Evolutionary conservation across 1,140 invertebrate species (phyloP), one percentile per base, ranked within the genome.

Genomic region (Lepidurus packardi): DNA sequence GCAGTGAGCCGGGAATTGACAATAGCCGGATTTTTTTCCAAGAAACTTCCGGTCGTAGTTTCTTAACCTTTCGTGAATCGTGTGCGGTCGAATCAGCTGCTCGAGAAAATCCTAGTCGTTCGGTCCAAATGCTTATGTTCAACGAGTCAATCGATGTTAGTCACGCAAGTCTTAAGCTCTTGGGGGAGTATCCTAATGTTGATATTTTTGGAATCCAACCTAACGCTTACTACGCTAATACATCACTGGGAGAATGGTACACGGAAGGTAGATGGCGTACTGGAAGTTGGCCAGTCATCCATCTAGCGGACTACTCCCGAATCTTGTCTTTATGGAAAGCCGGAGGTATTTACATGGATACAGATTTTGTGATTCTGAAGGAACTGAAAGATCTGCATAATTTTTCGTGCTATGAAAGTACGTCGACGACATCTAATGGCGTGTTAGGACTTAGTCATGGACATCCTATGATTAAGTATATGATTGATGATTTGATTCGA

Each of bases 341-440:
- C 78, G 91, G 92, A 43, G 93, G 93, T 1, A 90, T 92, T 53
- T 93, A 93, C 83, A 83, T 94, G 65, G 93, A 94, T 80, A 83
- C 92, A 78, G 92, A 94, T 82, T 88, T 93, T 1, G 88, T 94
- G 7, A 87, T 93, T 2, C 87, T 88, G 9, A 90, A 79, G 45
- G 80, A 80, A n/a, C 42, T 82, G 24, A 65, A 65, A 21, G 44
- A 44, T 43, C 16, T 78, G 7, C 10, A 24, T 7, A 78, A 78
- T 34, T 78, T 78, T 43, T 42, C 73, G 41, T 43, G 43, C 77
- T 43, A 73, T 21, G 77, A 78, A n/a, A 73, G 43, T 16, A 11
- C 21, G 2, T 6, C 25, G 21, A 43, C 25, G 2, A 73, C 44
- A 25, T 73, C 53, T 1, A 78, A 78, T 21, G 77, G 65, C 10